These are phyloP conservation scores for Drosophila parthenogenetica DNA, from an alignment of 2,888 invertebrate species.

Conservation along the genomic window DNA sequence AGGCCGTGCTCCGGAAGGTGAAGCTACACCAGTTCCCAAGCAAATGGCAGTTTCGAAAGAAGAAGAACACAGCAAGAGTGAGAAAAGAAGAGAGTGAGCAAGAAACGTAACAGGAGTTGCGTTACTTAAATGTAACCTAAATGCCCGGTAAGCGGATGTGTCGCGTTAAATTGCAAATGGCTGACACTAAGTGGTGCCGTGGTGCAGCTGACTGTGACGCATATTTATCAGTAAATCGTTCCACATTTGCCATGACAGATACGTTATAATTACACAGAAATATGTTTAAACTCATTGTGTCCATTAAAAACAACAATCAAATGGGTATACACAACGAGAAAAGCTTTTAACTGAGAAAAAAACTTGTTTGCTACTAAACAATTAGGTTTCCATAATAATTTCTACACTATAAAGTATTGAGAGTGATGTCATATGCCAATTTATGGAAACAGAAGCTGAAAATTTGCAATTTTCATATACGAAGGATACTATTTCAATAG, in stretches of 20 bases:
- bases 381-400: too few relatives aligned
- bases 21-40: constrained; percentile 13
- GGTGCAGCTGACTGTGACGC: constrained; percentile 17
- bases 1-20: constrained; percentile 58
- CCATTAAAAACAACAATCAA: background rate
- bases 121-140: constrained; percentile 72
- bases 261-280: constrained; percentile 50
- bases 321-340: background rate
- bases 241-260: constrained; percentile 24
- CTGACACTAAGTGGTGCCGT: constrained; percentile 56
- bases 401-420: too few relatives aligned
- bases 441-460: too few relatives aligned
- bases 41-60: background rate
- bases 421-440: too few relatives aligned
- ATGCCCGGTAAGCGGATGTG: constrained; percentile 76
- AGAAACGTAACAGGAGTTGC: constrained; percentile 26
- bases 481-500: background rate
- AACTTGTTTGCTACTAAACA: too few relatives aligned
- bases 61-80: too few relatives aligned
- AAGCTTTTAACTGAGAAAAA: background rate
- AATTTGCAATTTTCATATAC: too few relatives aligned
- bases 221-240: constrained; percentile 24
- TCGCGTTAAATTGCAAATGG: constrained; percentile 71
- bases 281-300: constrained; percentile 9
- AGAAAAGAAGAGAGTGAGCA: background rate